Conservation (phyloP, 2,797 vertebrate genomes). For the Hippopotamyrus pictus region DNA sequence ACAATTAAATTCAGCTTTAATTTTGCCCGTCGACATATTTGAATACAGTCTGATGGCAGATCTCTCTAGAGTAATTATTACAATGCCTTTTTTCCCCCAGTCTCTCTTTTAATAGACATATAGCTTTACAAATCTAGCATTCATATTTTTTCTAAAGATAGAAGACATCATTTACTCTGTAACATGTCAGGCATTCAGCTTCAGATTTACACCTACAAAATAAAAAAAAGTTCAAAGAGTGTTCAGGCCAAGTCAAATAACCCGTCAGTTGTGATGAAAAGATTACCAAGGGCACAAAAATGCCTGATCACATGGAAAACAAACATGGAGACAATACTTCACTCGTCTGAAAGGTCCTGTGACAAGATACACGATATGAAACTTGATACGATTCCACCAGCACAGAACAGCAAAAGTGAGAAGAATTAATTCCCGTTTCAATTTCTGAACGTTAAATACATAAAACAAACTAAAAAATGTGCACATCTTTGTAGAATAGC, state of each 20-base stretch:
- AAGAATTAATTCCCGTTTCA: neutral
- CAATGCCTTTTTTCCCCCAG: neutral
- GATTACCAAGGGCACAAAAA: neutral
- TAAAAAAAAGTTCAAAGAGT: neutral
- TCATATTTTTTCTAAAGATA: neutral
- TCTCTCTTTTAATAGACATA: neutral
- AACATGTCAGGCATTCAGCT: neutral
- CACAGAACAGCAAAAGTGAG: neutral
- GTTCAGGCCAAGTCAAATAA: neutral
- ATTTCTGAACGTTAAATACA: neutral
- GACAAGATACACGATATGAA: neutral
- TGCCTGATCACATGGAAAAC: neutral
- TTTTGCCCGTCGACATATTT: neutral
- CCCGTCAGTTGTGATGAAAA: neutral
- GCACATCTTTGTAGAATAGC: neutral
- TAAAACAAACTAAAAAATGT: neutral
- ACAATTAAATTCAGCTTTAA: neutral
- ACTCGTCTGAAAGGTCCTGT: neutral
- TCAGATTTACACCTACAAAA: neutral
- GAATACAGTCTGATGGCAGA: neutral
- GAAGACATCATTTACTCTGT: neutral
- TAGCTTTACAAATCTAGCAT: neutral
- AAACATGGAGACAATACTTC: neutral
- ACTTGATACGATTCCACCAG: neutral
- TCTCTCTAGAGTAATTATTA: neutral